Evolutionary conservation across 2,797 vertebrate species (phyloP).

Genomic region (Pseudomugil tenellus): DNA sequence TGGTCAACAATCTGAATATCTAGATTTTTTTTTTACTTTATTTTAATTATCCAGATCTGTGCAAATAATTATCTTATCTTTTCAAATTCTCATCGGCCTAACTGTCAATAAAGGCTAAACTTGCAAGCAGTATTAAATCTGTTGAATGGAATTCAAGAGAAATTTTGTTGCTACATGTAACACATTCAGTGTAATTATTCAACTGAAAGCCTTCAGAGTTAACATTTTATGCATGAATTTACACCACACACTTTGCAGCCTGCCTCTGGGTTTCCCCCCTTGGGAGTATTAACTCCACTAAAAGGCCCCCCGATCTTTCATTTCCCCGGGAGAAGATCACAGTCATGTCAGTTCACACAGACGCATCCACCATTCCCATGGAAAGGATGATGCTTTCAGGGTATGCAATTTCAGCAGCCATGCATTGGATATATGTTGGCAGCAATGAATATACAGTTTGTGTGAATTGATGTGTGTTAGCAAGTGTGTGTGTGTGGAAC

Average conservation of each 20-base stretch:
- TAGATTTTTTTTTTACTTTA: too few relatives aligned
- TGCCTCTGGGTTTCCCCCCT: slow-evolving; percentile 37
- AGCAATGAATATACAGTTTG: slow-evolving; percentile 11
- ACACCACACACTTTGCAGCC: slow-evolving; percentile 32
- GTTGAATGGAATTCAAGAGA: slow-evolving; percentile 2
- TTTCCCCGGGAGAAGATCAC: slow-evolving; percentile 52
- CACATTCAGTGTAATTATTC: slow-evolving; percentile 25
- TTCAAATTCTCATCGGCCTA: neutral
- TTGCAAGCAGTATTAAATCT: neutral
- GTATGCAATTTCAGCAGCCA: slow-evolving; percentile 63
- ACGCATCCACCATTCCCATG: slow-evolving; percentile 42
- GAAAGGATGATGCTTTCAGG: slow-evolving; percentile 58
- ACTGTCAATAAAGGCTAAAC: neutral
- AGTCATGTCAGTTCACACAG: slow-evolving; percentile 60
- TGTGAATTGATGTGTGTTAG: slow-evolving; percentile 1
- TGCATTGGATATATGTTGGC: slow-evolving; percentile 46
- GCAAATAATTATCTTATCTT: neutral
- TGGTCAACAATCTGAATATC: neutral
- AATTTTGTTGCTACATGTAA: slow-evolving; percentile 1
- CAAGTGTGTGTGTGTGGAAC: slow-evolving; percentile 29
- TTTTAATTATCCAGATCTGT: neutral
- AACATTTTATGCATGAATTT: slow-evolving; percentile 34
- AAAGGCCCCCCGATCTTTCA: slow-evolving; percentile 45
- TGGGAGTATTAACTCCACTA: slow-evolving; percentile 33
- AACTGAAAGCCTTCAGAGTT: slow-evolving; percentile 13